Evolutionary conservation across 2,888 invertebrate genomes (phyloP), one percentile per base, ranked within the genome.

Genomic region (Mesorhabditis sp.): DNA sequence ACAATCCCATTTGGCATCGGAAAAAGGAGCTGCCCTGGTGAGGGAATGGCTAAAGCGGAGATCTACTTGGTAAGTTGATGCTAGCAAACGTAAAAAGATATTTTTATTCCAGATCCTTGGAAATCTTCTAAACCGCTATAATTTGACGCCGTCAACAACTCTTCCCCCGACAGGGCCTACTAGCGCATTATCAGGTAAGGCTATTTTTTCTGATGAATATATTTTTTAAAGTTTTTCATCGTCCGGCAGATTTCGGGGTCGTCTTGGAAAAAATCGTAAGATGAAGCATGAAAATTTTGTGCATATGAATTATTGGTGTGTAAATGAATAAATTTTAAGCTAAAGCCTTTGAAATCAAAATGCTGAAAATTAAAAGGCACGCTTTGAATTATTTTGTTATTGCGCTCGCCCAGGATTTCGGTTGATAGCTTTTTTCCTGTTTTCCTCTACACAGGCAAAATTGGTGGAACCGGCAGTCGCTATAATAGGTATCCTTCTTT

Each of bases 1-100:
- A 50, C 58, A 50, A 50, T 50, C 7, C 58, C 58, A 50, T 50
- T 50, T 50, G 58, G 58, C 10, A 50, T 50, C 58, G 58, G 58
- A n/a, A 50, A 50, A 50, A 10, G 58, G n/a, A 50, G 58, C n/a
- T 50, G 58, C n/a, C 58, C 58, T 13, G 58, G 58, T 2, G 58
- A 50, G n/a, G n/a, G 58, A 13, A 10, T 50, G 10, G 58, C 58
- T 13, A 50, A 50, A n/a, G 58, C 58, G 7, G 58, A 50, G 58
- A 50, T 50, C n/a, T 50, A 50, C n/a, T 50, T 50, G 58, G 58
- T 50, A 13, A n/a, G 58, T 50, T 10, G n/a, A 50, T 28, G 28
- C 28, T 28, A 28, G 28, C 28, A 28, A 28, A 28, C 28, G 28
- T 2, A 2, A 28, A 28, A 28, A 28, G 28, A 28, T 28, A 28